Base-by-base conservation (phyloP, 2,888 invertebrate species). In the Pyralis farinalis region DNA sequence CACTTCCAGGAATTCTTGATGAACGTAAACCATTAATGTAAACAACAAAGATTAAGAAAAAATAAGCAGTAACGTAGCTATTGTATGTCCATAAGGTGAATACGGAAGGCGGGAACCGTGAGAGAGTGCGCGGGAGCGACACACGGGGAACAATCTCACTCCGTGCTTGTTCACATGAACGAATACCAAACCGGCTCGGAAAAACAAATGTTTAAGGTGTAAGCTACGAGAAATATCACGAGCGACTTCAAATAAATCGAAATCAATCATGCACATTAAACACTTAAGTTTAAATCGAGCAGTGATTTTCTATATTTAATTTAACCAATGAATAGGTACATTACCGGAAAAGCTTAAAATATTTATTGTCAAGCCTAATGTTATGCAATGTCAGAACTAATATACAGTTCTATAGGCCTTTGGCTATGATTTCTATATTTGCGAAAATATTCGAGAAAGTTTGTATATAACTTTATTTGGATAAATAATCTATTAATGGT, bases 61-160 rank as follows among this genome's bases (percentile, higher is more conserved):
- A 86, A 76, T 66, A 57, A 62, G 66, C 71, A 71, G 74, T 75
- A 78, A 74, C 62, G 70, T 70, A 62, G 71, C 79, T 68, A 84
- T 85, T 86, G 84, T 85, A 51, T 62, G 71, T 68, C 68, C 74
- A 62, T 63, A 67, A 71, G 63, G 67, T 63, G 70, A 67, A 75
- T 77, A 71, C 76, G 78, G 81, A 76, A 80, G 80, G 71, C 69
- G 61, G 55, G 62, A 60, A 60, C 58, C 83, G 86, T 85, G 87
- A 79, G 86, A 83, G 73, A 56, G 53, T 55, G 62, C 62, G 61
- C 69, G 61, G 66, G 66, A 65, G 44, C 49, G 69, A 68, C 71
- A 74, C 72, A 43, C 76, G 77, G 83, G 81, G 82, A 83, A 86
- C 50, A 76, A 71, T 70, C 55, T 65, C 62, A 58, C 63, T 67